Evolutionary conservation across 2,888 invertebrate species (phyloP), one percentile per base, ranked within the genome.

Genomic region (Melieria crassipennis): DNA sequence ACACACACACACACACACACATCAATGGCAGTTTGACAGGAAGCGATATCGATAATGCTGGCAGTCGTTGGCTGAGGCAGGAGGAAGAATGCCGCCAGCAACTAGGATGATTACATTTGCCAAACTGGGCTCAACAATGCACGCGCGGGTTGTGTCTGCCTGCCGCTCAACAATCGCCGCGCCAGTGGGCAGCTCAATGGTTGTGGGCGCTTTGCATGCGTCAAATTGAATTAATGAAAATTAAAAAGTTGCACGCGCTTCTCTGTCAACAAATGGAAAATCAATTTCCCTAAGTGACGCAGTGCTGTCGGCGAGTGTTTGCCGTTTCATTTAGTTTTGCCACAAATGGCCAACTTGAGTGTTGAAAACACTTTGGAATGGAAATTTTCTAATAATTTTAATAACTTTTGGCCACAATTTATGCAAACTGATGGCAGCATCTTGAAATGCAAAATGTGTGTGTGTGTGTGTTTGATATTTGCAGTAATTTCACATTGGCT

Each of bases 51-150:
- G 75, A 67, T 52, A 13, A 52, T 52, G 52, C 7, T 11, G 13
- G 73, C 71, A 74, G 75, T 50, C 48, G 68, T 9, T 6, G 75
- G 74, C 74, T 74, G 42, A 13, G 57, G 57, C 50, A 13, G 56
- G 9, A 73, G 72, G 75, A 48, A 43, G 42, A 11, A 16, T 7
- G 16, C n/a, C 71, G 74, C 73, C 76, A 74, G 77, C 75, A 77
- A 76, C 78, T 75, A 79, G 74, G 78, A 78, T 78, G 78, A 80
- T 80, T 77, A 76, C 76, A 72, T 72, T 78, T 70, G 48, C 46
- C 50, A 48, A 60, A 70, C 74, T 16, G 3, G 45, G 60, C 62
- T 52, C 13, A 13, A n/a, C 13, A 13, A 10, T 50, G 50, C 50
- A 10, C 10, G 10, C 11, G 11, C 11, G 1, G 50, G 10, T 50